A percentile compares a stretch with the other conserved stretches of the same genome.
phyloP scores from a whole-genome alignment of 2,797 vertebrate genomes.

The Catharus ustulatus region DNA sequence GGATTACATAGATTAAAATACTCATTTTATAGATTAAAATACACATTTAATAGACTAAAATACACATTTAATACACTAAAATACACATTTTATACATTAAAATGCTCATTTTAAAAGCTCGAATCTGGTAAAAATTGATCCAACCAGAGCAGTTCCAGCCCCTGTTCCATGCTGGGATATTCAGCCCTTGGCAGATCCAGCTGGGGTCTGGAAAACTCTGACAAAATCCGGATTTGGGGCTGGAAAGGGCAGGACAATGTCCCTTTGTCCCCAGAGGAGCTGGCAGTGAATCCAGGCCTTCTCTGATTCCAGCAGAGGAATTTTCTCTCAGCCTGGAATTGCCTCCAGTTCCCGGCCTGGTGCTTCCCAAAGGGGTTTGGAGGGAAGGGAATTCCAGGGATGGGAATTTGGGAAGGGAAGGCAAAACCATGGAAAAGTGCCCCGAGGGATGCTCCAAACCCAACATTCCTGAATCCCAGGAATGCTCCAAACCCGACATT shows the following conservation, averaged over 20 bases:
- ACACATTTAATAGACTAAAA: too few species aligned
- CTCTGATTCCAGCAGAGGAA: neutral
- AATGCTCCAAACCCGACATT: neutral
- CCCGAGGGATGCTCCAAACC: neutral
- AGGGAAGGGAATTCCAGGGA: neutral
- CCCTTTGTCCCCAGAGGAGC: neutral
- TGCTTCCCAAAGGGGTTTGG: neutral
- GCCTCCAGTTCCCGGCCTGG: neutral
- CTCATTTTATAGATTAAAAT: neutral
- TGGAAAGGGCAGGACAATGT: neutral
- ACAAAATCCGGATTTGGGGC: neutral
- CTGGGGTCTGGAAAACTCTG: neutral
- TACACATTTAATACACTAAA: neutral
- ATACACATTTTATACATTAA: neutral
- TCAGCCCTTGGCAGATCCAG: neutral
- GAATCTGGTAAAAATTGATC: accelerated
- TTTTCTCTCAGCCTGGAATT: neutral
- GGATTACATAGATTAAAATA: neutral
- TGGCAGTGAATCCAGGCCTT: neutral
- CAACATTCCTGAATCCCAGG: too few species aligned
- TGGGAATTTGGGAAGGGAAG: neutral
- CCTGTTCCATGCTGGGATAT: neutral
- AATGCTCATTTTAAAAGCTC: neutral
- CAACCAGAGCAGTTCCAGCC: neutral
- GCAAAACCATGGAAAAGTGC: accelerated